Conservation (phyloP, 2,797 vertebrate genomes). For the Orestias chungarensis region DNA sequence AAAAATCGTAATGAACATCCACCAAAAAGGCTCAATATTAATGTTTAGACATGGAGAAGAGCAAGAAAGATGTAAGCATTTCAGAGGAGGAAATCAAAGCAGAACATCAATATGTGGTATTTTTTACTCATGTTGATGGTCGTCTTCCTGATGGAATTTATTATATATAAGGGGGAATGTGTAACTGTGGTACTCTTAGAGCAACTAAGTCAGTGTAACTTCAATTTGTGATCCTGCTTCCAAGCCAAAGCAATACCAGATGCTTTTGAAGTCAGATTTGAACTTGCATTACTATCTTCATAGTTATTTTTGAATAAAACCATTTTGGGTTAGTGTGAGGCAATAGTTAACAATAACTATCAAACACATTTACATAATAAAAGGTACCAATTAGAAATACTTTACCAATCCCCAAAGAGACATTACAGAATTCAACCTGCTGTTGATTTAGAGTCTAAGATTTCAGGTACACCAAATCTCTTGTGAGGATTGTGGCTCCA, state of each 20-base stretch:
- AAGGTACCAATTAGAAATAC: not conserved
- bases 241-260: not conserved
- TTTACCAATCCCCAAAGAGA: too few species aligned
- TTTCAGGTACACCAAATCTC: not conserved
- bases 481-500: not conserved
- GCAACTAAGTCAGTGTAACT: conserved; percentile 7
- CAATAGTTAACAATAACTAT: not conserved
- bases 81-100: conserved; percentile 54
- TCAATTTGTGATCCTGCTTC: conserved; percentile 16
- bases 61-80: conserved; percentile 60
- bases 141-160: conserved; percentile 33
- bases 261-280: conserved; percentile 14
- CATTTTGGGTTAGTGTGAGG: not conserved
- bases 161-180: conserved; percentile 34
- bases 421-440: not conserved
- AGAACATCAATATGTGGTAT: conserved; percentile 60
- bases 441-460: not conserved
- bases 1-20: conserved; percentile 54
- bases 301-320: not conserved
- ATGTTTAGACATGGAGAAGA: conserved; percentile 47
- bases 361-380: not conserved
- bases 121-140: conserved; percentile 45
- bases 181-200: conserved; percentile 34
- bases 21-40: conserved; percentile 54
- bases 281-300: not conserved